Evolutionary conservation across 2,797 vertebrate genomes (phyloP).

Genomic region (Gymnoscopelus microlampas): DNA sequence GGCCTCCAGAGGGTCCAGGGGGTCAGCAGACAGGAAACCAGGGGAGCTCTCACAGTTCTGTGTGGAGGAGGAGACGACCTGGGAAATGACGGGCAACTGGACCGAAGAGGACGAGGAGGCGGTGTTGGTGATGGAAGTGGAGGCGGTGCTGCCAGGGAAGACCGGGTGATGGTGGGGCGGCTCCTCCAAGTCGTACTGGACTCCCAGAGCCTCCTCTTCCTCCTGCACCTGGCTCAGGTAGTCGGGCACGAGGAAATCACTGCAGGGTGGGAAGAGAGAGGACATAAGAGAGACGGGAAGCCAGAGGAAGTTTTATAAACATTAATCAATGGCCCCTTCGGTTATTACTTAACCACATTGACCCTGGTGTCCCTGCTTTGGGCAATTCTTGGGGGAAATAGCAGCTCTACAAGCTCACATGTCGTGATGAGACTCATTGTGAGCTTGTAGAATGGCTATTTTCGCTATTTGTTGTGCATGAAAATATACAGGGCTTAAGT

Average conservation of each 20-base stretch:
- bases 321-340: too few species aligned
- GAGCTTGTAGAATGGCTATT: too few species aligned
- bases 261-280: constrained; percentile 61
- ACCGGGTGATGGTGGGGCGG: constrained; percentile 67
- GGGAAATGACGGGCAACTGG: constrained; percentile 98
- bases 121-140: constrained; percentile 49
- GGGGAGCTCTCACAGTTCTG: constrained; percentile 92
- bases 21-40: constrained; percentile 82
- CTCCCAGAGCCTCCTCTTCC: constrained; percentile 90
- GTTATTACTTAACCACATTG: too few species aligned
- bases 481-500: too few species aligned
- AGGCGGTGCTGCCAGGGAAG: constrained; percentile 64
- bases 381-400: too few species aligned
- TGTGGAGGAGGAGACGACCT: constrained; percentile 98
- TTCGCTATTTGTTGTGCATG: too few species aligned
- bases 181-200: constrained; percentile 93
- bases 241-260: constrained; percentile 99
- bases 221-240: constrained; percentile 98
- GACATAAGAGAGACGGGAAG: background rate
- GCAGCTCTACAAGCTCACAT: too few species aligned
- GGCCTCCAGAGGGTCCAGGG: constrained; percentile 87
- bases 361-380: too few species aligned
- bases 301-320: too few species aligned
- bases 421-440: too few species aligned
- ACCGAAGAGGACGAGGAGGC: constrained; percentile 88